Base-by-base conservation (phyloP, 2,113 vertebrate species). In the Gnathonemus echidnorhynchus region DNA sequence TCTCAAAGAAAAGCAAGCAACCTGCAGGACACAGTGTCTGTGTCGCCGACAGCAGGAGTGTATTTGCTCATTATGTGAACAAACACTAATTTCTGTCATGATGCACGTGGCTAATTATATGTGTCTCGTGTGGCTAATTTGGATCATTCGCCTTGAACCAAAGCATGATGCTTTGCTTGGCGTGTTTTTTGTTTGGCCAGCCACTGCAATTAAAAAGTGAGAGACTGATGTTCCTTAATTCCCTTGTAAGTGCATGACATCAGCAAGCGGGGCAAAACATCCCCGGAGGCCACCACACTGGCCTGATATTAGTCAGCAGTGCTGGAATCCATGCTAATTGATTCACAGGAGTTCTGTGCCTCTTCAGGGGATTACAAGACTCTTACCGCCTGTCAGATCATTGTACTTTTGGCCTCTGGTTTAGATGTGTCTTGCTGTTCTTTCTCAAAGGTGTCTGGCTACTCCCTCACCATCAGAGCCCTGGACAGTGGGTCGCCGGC, bases 391-490 rank as follows among this genome's bases (percentile, higher is more conserved):
- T 88, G 48, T 58, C 10, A 86, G 50, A 49, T 27, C 45, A 5
- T n/a, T 42, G 89, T 2, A 3, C 24, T 85, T 62, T 45, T 31
- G 27, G 50, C 35, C 87, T 58, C 52, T 86, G n/a, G 35, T 52
- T 53, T 77, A 8, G 62, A 58, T 83, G 39, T 24, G 11, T 39
- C 35, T 52, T 27, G 10, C 50, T 52, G 6, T 70, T 56, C 90
- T 92, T 91, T 86, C 89, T 39, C 6, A 1, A 90, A 99, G 98
- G 96, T 98, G 92, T 97, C 97, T 35, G 96, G 97, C 90, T 99
- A 98, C 93, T 97, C 98, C 0, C 92, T 99, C 92, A 93, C 96
- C 10, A 91, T 99, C 87, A 96, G 97, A 91, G 98, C 98, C 5
- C 95, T 94, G 89, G 98, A 99, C 90, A 97, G 96, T 0, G 98